Evolutionary conservation across 1,140 invertebrate genomes (phyloP).

Genomic region (Vanessa atalanta): DNA sequence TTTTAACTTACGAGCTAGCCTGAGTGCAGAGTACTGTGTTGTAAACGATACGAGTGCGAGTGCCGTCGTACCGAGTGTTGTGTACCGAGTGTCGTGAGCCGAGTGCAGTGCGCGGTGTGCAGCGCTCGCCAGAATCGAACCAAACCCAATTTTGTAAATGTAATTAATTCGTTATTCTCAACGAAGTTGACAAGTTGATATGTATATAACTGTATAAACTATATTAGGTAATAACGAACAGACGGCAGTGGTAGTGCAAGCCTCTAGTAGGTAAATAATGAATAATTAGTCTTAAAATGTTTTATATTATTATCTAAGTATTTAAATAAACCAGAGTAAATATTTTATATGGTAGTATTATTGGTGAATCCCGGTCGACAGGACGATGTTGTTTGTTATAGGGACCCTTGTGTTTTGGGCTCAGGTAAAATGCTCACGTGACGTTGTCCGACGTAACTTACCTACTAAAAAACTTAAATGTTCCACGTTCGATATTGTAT

Average conservation of each 20-base stretch:
- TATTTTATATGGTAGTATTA: slow-evolving; percentile 73
- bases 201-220: slow-evolving; percentile 67
- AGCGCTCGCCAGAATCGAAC: slow-evolving; percentile 52
- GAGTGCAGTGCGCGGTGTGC: slow-evolving; percentile 20
- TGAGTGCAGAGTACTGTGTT: slow-evolving; percentile 15
- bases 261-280: slow-evolving; percentile 68
- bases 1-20: slow-evolving; percentile 19
- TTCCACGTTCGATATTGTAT: not conserved
- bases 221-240: slow-evolving; percentile 53
- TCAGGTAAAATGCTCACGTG: slow-evolving; percentile 24
- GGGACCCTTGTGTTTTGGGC: slow-evolving; percentile 7
- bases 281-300: slow-evolving; percentile 74
- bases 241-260: slow-evolving; percentile 59
- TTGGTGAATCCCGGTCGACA: slow-evolving; percentile 60
- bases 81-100: slow-evolving; percentile 17
- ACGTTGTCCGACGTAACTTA: no score
- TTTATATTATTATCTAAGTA: slow-evolving; percentile 78
- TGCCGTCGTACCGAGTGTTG: slow-evolving; percentile 8
- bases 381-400: slow-evolving; percentile 28
- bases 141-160: slow-evolving; percentile 58
- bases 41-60: slow-evolving; percentile 19
- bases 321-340: slow-evolving; percentile 78
- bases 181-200: slow-evolving; percentile 64
- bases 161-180: slow-evolving; percentile 66
- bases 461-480: not conserved